These are phyloP conservation scores for Mola mola DNA, from an alignment of 2,113 vertebrate genomes.

Conservation along the genomic window DNA sequence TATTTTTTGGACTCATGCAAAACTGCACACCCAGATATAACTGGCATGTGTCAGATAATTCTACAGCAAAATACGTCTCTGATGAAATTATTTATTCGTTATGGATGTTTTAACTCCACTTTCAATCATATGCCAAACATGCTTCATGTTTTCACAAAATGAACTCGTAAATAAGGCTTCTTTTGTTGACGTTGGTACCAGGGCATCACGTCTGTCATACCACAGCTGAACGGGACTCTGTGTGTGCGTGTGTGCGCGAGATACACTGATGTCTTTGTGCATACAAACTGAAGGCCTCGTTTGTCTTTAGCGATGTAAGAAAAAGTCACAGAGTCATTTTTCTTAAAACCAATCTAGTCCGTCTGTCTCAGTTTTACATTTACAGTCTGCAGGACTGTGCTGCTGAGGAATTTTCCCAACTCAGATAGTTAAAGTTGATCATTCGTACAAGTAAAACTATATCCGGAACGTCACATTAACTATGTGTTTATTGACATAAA, in stretches of 20 bases:
- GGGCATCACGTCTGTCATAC: slow-evolving; percentile 55
- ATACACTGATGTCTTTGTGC: slow-evolving; percentile 75
- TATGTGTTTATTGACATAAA: no score
- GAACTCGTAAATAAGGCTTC: slow-evolving; percentile 6
- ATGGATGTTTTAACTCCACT: not conserved
- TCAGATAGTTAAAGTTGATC: no score
- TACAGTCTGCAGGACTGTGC: no score
- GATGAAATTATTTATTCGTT: no score
- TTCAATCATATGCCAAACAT: not conserved
- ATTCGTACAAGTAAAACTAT: no score
- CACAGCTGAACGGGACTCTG: slow-evolving; percentile 31
- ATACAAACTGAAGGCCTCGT: slow-evolving; percentile 48
- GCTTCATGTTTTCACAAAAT: not conserved
- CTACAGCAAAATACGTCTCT: no score
- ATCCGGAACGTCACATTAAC: no score
- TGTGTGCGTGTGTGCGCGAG: slow-evolving; percentile 19
- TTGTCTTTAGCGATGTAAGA: slow-evolving; percentile 40
- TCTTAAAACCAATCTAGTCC: not conserved
- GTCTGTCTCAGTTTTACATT: no score
- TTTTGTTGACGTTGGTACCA: slow-evolving; percentile 67
- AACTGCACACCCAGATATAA: no score
- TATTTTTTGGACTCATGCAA: no score
- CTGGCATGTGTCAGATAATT: no score
- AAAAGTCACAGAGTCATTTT: not conserved
- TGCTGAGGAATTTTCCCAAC: no score